Evolutionary conservation across 2,113 vertebrate genomes (phyloP).

Genomic region (Sturnus vulgaris): DNA sequence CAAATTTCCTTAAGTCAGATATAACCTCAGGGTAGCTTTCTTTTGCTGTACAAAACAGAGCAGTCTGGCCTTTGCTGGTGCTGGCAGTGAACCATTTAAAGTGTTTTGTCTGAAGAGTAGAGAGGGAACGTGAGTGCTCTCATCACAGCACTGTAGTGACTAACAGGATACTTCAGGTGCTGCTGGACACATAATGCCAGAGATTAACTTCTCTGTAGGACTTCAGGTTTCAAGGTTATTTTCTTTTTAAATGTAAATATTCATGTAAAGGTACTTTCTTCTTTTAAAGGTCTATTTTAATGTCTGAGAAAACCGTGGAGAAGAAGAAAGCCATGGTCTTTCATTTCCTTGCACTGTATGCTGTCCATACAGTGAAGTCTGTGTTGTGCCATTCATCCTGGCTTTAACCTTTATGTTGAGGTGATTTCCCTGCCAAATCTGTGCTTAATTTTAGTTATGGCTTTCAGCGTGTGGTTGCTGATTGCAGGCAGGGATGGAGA

Average conservation of each 20-base stretch:
- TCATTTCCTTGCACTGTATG: not conserved
- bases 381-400: not conserved
- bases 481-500: not conserved
- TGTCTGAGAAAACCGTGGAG: not conserved
- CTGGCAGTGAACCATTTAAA: not conserved
- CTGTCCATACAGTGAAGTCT: not conserved
- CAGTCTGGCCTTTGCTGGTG: not conserved
- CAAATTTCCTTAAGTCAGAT: not conserved
- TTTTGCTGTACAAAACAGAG: not conserved
- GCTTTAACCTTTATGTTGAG: not conserved
- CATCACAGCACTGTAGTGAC: not conserved
- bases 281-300: not conserved
- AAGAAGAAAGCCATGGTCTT: not conserved
- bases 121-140: not conserved
- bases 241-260: not conserved
- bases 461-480: not conserved
- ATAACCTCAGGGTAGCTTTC: not conserved
- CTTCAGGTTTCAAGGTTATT: not conserved
- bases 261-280: not conserved
- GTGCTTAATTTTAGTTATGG: not conserved
- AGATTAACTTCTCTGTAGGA: not conserved
- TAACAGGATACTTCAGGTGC: not conserved
- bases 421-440: not conserved
- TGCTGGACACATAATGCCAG: not conserved
- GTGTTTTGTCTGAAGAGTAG: not conserved